phyloP scores from a whole-genome alignment of 2,113 vertebrate genomes.

The Seriola aureovittata region DNA sequence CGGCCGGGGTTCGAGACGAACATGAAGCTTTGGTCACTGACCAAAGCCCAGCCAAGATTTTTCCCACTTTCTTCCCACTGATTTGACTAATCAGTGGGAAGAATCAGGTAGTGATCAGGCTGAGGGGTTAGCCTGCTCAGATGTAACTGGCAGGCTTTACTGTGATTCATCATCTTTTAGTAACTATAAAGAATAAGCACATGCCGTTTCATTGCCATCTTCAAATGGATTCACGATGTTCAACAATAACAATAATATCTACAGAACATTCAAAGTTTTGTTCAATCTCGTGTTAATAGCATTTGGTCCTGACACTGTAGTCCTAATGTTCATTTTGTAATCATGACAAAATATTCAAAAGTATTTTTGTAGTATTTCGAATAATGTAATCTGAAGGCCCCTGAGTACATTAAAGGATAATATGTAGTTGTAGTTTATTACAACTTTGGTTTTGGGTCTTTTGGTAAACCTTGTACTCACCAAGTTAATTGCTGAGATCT shows the following conservation, averaged over 20 bases:
- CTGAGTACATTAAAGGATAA: neutral
- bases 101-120: neutral
- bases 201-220: neutral
- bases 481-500: neutral
- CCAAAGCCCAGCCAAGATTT: neutral
- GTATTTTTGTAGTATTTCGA: neutral
- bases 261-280: no score
- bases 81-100: neutral
- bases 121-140: neutral
- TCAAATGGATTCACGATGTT: no score
- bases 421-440: neutral
- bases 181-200: neutral
- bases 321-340: no score
- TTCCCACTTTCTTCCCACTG: neutral
- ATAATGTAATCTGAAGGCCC: neutral
- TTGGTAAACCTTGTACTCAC: neutral
- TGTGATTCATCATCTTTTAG: neutral
- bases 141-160: conserved; percentile 7
- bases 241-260: no score
- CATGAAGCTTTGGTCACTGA: neutral
- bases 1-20: neutral
- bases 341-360: no score
- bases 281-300: no score
- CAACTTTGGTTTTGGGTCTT: neutral
- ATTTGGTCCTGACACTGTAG: neutral